A percentile compares a stretch with the other conserved stretches of the same genome.
These are phyloP conservation scores for Triplophysa dalaica DNA, from an alignment of 2,113 vertebrate genomes.

Conservation along the genomic window DNA sequence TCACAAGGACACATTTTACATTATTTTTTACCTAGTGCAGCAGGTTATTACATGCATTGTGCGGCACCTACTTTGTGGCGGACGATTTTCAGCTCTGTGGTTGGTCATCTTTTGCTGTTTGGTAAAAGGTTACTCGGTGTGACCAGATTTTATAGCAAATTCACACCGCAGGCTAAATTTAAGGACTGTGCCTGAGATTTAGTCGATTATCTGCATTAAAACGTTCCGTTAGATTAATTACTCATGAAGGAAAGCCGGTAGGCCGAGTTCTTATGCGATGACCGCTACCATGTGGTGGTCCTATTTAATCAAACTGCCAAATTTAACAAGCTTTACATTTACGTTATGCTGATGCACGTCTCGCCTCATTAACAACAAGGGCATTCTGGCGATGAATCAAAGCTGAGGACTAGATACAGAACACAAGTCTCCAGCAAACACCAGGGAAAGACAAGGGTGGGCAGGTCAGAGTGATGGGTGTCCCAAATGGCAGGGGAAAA, in stretches of 20 bases:
- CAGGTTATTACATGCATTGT: neutral
- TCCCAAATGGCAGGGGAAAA: constrained; percentile 14
- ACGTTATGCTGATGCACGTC: constrained; percentile 46
- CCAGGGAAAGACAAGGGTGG: neutral
- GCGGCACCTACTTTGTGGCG: neutral
- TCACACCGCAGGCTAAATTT: neutral
- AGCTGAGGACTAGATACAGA: neutral
- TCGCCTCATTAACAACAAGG: constrained; percentile 57
- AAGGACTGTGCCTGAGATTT: neutral
- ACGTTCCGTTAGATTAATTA: constrained; percentile 14
- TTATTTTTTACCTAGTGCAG: neutral
- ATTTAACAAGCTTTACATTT: constrained; percentile 28
- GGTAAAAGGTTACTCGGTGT: no score
- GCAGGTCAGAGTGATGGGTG: neutral
- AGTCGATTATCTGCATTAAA: neutral
- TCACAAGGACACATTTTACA: neutral
- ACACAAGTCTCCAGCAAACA: constrained; percentile 3
- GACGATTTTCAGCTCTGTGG: neutral
- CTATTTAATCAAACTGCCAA: neutral
- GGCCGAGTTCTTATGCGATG: constrained; percentile 15
- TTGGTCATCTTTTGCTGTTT: neutral
- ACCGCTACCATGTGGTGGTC: constrained; percentile 4
- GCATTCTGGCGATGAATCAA: constrained; percentile 48
- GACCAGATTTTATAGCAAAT: neutral
- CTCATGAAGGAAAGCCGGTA: constrained; percentile 28